Percentiles rank a stretch among this genome's conserved stretches.
Evolutionary conservation across 1,140 invertebrate species (phyloP).

Genomic region (Ips typographus): DNA sequence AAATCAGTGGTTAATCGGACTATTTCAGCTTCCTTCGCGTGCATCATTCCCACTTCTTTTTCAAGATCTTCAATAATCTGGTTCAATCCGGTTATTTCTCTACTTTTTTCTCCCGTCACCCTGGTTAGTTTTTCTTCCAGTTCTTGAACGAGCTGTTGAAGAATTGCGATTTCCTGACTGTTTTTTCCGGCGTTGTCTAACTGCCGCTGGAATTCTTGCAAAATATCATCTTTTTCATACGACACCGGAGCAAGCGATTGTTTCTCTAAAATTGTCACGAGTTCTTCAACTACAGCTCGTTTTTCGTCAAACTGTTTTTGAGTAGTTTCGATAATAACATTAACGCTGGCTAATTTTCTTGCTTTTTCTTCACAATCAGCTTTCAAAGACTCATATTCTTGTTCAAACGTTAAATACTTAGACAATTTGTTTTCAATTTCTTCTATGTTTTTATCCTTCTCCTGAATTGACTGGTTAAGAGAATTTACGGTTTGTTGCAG

Average conservation of each 20-base stretch:
- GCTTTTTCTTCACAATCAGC: slow-evolving; percentile 33
- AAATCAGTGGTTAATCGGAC: slow-evolving; percentile 15
- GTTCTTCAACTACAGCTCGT: slow-evolving; percentile 39
- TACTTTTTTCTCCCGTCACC: slow-evolving; percentile 21
- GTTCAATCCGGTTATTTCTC: slow-evolving; percentile 32
- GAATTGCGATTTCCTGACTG: slow-evolving; percentile 26
- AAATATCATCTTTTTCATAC: slow-evolving; percentile 38
- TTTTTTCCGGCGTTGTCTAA: slow-evolving; percentile 20
- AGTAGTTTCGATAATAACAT: slow-evolving; percentile 38
- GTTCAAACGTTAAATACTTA: slow-evolving; percentile 25
- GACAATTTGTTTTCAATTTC: slow-evolving; percentile 28
- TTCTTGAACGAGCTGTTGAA: slow-evolving; percentile 16
- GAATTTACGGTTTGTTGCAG: slow-evolving; percentile 43
- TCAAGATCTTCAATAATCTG: slow-evolving; percentile 36
- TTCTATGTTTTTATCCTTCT: slow-evolving; percentile 27
- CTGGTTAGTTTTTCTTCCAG: slow-evolving; percentile 23
- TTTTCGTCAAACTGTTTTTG: slow-evolving; percentile 42
- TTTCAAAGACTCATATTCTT: slow-evolving; percentile 35
- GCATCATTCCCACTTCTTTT: slow-evolving; percentile 42
- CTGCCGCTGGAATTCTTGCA: slow-evolving; percentile 37
- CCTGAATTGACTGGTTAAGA: slow-evolving; percentile 40
- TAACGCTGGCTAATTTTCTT: slow-evolving; percentile 35
- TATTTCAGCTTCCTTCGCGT: slow-evolving; percentile 57
- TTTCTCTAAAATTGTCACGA: slow-evolving; percentile 36
- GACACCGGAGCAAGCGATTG: slow-evolving; percentile 31